Evolutionary conservation across 2,797 vertebrate genomes (phyloP).

Genomic region (Staurois parvus): DNA sequence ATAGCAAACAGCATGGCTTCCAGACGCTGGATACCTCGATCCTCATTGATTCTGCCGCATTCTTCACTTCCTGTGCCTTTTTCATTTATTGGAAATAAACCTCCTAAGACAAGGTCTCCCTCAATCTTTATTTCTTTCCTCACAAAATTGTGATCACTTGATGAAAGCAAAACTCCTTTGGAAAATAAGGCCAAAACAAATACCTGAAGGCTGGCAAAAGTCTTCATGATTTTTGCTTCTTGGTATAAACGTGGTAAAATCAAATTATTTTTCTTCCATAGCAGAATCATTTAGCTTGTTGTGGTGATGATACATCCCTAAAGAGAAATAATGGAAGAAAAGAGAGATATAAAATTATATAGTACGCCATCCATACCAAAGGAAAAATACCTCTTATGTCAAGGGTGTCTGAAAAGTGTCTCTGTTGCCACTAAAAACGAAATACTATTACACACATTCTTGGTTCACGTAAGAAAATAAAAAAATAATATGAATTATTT

Average conservation of each 20-base stretch:
- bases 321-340: conserved; percentile 70
- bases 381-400: not conserved
- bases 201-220: conserved; percentile 81
- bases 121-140: conserved; percentile 96
- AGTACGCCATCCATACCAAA: not conserved
- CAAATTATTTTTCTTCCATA: conserved; percentile 79
- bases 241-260: conserved; percentile 70
- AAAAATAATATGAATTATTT: not conserved
- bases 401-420: no score
- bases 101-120: conserved; percentile 95
- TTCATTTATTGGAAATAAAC: conserved; percentile 95
- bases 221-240: conserved; percentile 76
- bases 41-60: conserved; percentile 95
- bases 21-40: conserved; percentile 93
- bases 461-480: not conserved
- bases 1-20: conserved; percentile 99
- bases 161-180: conserved; percentile 78
- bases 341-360: conserved; percentile 44
- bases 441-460: not conserved
- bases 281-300: conserved; percentile 72
- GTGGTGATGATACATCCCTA: conserved; percentile 71
- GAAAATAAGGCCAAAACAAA: conserved; percentile 86
- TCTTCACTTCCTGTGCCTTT: conserved; percentile 94
- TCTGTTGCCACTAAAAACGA: not conserved
- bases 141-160: conserved; percentile 85